phyloP scores from a whole-genome alignment of 2,888 invertebrate species.

The Crossocerus cetratus region DNA sequence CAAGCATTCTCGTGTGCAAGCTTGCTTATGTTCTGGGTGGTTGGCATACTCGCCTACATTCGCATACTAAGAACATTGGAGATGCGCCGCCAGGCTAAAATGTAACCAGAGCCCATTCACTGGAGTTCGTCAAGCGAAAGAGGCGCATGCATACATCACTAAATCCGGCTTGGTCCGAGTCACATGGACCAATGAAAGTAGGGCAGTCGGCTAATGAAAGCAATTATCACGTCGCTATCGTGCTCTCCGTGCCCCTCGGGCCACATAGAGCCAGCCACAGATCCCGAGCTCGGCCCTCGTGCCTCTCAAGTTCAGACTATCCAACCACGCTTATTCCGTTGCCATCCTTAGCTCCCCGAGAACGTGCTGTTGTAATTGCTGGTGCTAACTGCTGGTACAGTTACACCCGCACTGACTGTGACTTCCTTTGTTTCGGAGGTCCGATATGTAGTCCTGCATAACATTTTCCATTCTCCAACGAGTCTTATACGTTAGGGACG shows the following conservation, averaged over 20 bases:
- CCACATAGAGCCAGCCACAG: slow-evolving; percentile 12
- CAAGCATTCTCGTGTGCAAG: no score
- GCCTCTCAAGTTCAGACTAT: slow-evolving; percentile 36
- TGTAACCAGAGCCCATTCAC: no score
- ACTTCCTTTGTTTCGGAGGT: slow-evolving; percentile 50
- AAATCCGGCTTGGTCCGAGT: neutral
- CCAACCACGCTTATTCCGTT: slow-evolving; percentile 43
- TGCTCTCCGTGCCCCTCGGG: slow-evolving; percentile 25
- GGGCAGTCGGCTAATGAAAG: slow-evolving; percentile 27
- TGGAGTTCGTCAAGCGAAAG: no score
- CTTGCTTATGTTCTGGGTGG: no score
- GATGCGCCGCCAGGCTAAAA: no score
- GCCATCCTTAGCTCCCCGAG: slow-evolving; percentile 57
- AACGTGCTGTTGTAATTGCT: slow-evolving; percentile 63
- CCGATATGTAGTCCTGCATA: slow-evolving; percentile 9
- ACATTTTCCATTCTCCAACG: neutral
- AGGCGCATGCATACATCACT: no score
- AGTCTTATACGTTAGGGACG: no score
- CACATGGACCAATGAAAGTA: slow-evolving; percentile 8
- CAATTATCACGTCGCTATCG: slow-evolving; percentile 31
- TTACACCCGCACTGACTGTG: slow-evolving; percentile 49
- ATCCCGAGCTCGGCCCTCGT: slow-evolving; percentile 5
- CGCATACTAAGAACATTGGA: no score
- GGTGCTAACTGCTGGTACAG: slow-evolving; percentile 66
- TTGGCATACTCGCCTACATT: no score